Evolutionary conservation across 2,797 vertebrate species (phyloP), one percentile per base, ranked within the genome.

Genomic region (Tamandua tetradactyla): DNA sequence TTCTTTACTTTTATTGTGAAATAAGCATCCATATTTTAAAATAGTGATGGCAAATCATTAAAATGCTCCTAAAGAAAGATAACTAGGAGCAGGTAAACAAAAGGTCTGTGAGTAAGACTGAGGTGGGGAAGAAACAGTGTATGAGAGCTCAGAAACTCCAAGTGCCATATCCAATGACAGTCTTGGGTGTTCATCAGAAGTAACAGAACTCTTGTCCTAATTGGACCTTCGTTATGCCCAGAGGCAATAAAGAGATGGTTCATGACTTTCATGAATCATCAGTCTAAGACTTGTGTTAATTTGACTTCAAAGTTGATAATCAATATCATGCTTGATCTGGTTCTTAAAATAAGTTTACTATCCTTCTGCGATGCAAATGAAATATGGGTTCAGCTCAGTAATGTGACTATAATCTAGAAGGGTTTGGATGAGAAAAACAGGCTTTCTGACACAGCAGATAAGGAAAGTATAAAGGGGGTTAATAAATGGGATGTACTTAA

Each of bases 211-310:
- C 20, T 47, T 13, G 0, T 72, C 49, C 61, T 91, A 37, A 69
- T 22, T 44, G 55, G 22, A 49, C 55, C 32, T 15, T 91, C 71
- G 57, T 88, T 85, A 27, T 66, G 71, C 87, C 64, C 72, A 89
- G 82, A 75, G 32, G 30, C 35, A 59, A 7, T 64, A 68, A 87
- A 82, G 32, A 18, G 59, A 64, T 32, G 22, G 57, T 90, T 81
- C 64, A 37, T 74, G 42, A 27, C 82, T 89, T 93, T 91, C 49
- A 20, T 90, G 59, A 90, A 62, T 95, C 81, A 64, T 81, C 69
- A 88, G 37, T 72, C 82, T 83, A 94, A 86, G 64, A 84, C 49
- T 84, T 74, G 10, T 96, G 81, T 95, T 93, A 68, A 89, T 86
- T 91, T 89, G 66, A 69, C 88, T 90, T 95, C 68, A 85, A 57